A percentile compares a stretch with the other conserved stretches of the same genome.
phyloP scores from a whole-genome alignment of 2,888 invertebrate species.

The Cyrtodaria siliqua region DNA sequence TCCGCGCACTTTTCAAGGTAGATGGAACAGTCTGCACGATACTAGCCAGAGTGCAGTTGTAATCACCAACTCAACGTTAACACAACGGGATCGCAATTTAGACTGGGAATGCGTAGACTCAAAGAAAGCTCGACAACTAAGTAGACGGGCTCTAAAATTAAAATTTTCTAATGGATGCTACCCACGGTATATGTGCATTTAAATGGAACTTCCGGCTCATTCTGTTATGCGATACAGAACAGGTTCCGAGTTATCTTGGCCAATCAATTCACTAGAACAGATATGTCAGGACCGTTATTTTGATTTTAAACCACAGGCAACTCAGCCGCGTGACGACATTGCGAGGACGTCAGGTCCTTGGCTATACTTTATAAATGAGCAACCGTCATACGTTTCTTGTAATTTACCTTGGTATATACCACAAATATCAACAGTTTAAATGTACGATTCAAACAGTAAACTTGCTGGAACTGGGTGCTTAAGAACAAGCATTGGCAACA shows the following conservation, averaged over 20 bases:
- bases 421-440: conserved; percentile 46
- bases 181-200: conserved; percentile 60
- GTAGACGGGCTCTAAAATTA: conserved; percentile 51
- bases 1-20: conserved; percentile 37
- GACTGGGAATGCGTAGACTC: conserved; percentile 58
- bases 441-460: conserved; percentile 43
- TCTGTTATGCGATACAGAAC: conserved; percentile 56
- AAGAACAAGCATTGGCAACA: conserved; percentile 26
- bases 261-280: conserved; percentile 50
- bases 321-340: conserved; percentile 21
- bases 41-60: conserved; percentile 40
- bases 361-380: conserved; percentile 52
- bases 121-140: background rate
- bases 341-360: conserved; percentile 52
- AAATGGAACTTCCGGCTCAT: conserved; percentile 50
- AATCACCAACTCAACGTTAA: conserved; percentile 50
- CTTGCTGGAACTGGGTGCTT: conserved; percentile 49
- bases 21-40: conserved; percentile 53
- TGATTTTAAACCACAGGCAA: conserved; percentile 38
- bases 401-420: conserved; percentile 63
- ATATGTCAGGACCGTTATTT: conserved; percentile 60
- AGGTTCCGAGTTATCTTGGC: conserved; percentile 58
- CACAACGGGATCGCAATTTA: background rate
- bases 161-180: conserved; percentile 58
- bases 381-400: conserved; percentile 50